A percentile compares a stretch with the other conserved stretches of the same genome.
Evolutionary conservation across 1,140 invertebrate genomes (phyloP).

Genomic region (Oppia nitens): DNA sequence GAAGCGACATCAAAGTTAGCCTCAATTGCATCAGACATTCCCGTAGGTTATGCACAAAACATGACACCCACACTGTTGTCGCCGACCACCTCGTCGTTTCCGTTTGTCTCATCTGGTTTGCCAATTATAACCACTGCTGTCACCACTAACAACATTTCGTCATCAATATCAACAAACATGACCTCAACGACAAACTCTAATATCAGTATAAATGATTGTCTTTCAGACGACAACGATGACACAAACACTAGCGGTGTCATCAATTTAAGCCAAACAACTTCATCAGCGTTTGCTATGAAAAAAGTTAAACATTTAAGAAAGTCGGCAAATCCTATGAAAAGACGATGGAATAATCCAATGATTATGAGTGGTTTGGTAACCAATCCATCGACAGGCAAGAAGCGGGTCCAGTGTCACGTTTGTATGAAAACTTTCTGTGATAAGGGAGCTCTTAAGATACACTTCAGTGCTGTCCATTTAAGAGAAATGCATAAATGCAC

Average conservation of each 20-base stretch:
- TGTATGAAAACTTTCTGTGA: conserved; percentile 99
- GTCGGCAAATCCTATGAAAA: conserved; percentile 67
- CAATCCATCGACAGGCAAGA: conserved; percentile 79
- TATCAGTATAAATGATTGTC: conserved; percentile 17
- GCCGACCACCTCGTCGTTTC: conserved; percentile 13
- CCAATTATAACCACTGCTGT: conserved; percentile 28
- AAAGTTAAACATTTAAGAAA: conserved; percentile 44
- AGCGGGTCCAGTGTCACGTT: conserved; percentile 92
- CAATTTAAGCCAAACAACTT: conserved; percentile 19
- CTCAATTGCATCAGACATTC: conserved; percentile 25
- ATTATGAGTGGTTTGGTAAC: conserved; percentile 75
- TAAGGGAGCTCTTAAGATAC: conserved; percentile 97
- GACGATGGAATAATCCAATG: conserved; percentile 67
- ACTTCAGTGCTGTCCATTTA: conserved; percentile 95
- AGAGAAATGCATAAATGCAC: conserved; percentile 99
- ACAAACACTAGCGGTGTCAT: conserved; percentile 10
- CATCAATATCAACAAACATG: conserved; percentile 25
- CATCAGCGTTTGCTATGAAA: background rate
- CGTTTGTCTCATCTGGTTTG: conserved; percentile 31
- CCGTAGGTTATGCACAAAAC: conserved; percentile 11
- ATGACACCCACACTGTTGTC: conserved; percentile 12
- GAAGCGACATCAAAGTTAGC: conserved; percentile 26
- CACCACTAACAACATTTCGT: conserved; percentile 37
- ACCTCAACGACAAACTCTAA: conserved; percentile 17
- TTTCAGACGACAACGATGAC: conserved; percentile 21